Evolutionary conservation across 2,888 invertebrate species (phyloP), one percentile per base, ranked within the genome.

Genomic region (Eudemis profundana): DNA sequence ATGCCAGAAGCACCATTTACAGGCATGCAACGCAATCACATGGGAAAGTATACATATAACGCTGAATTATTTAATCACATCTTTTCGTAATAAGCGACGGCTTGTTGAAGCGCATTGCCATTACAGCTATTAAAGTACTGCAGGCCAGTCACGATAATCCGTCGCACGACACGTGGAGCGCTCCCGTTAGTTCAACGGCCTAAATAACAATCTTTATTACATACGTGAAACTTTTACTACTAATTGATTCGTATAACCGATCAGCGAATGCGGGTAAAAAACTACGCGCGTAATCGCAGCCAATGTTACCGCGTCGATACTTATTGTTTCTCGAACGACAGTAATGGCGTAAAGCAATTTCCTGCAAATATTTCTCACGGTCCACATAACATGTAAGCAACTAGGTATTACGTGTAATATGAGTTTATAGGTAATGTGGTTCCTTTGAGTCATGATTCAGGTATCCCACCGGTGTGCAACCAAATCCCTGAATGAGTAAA

Each of bases 181-280:
- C 75, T 76, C 81, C 85, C 84, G 84, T 86, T 86, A 87, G 88
- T 87, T 87, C 88, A 86, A 84, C 81, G 86, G 85, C 85, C 87
- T 74, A 85, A 80, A 86, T 84, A 81, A 76, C 76, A 76, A 78
- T 64, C 64, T 67, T 74, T 73, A 79, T 79, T 75, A 78, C 72
- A 72, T 73, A 82, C 83, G 81, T 82, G 82, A 81, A 84, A 83
- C 79, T 81, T 83, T 82, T 78, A 78, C 77, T 82, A 69, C 72
- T 72, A 80, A 84, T 83, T 77, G 80, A 83, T 80, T 76, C 75
- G 72, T 70, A 76, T 73, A 73, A 71, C 68, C 76, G 74, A 83
- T 83, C 73, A 71, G 74, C 78, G 72, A 72, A 78, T 74, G 72
- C 71, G 75, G 80, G 76, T 57, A 82, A 83, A n/a, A 78, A 78